A percentile compares a stretch with the other conserved stretches of the same genome.
These are phyloP conservation scores for Musca domestica DNA, from an alignment of 1,140 invertebrate genomes.

Conservation along the genomic window DNA sequence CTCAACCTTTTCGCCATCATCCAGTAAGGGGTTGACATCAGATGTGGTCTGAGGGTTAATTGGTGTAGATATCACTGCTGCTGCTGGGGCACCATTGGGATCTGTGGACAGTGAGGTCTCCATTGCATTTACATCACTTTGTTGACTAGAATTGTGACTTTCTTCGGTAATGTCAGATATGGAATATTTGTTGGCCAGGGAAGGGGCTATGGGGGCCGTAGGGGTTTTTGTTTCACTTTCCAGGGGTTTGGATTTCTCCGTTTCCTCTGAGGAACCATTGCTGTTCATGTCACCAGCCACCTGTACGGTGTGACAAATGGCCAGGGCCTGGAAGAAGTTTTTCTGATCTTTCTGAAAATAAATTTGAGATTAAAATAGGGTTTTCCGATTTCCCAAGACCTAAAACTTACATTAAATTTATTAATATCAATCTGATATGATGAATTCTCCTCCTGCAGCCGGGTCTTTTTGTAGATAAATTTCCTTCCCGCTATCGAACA, in stretches of 20 bases:
- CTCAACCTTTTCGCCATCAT: conserved; percentile 38
- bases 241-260: neutral
- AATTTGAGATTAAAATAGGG: too few relatives aligned
- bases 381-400: neutral
- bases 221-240: neutral
- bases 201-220: neutral
- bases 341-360: conserved; percentile 32
- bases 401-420: conserved; percentile 43
- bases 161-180: conserved; percentile 51
- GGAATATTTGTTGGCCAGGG: conserved; percentile 40
- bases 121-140: conserved; percentile 45
- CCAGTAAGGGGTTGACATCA: conserved; percentile 44
- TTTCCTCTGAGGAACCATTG: neutral
- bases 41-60: conserved; percentile 41
- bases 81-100: conserved; percentile 34
- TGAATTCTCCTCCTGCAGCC: conserved; percentile 51
- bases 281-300: conserved; percentile 53
- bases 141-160: conserved; percentile 49
- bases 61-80: conserved; percentile 32
- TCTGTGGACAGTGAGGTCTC: conserved; percentile 42
- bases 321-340: conserved; percentile 69
- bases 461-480: conserved; percentile 58
- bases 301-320: conserved; percentile 78
- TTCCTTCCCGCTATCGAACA: conserved; percentile 82
- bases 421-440: conserved; percentile 45